Evolutionary conservation across 2,113 vertebrate genomes (phyloP), one percentile per base, ranked within the genome.

Genomic region (Psettodes erumei): DNA sequence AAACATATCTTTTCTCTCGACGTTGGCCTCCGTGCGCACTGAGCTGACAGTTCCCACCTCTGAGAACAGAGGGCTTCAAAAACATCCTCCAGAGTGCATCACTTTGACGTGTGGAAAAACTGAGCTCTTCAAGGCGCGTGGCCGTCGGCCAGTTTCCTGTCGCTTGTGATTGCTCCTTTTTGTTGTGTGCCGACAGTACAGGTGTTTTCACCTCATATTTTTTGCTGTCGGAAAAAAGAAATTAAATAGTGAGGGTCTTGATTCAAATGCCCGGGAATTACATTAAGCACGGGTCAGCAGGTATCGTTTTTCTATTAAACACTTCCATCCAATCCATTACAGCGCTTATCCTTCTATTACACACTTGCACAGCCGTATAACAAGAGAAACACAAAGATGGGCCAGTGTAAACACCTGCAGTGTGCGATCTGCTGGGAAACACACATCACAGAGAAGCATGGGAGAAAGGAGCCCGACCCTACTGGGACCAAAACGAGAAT

Each of bases 121-220:
- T n/a, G 53, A 65, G 42, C 61, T 69, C 55, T 78, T 81, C 23
- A 76, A 56, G 51, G 58, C 40, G 54, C 9, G 0, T 13, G 54
- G 58, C 38, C 1, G 21, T 28, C 61, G 4, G 75, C 74, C 75
- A 79, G 62, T 13, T 2, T 19, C 53, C 50, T 55, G 56, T 45
- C 67, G 4, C 48, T 35, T 51, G 6, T 32, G 63, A 51, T 25
- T 19, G 32, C 23, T 81, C 25, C 13, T 66, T 63, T n/a, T n/a
- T n/a, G n/a, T 40, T 6, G 28, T 66, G 10, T 16, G 53, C 74
- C 35, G 62, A 37, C 19, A 18, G 15, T 13, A 13, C 45, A 51
- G 23, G 58, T 32, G 55, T 63, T 61, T 45, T 47, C 3, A 32
- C 21, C 28, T 65, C 63, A 63, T 61, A 16, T 69, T 19, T 30